Conservation (phyloP, 2,113 vertebrate genomes). For the Eurypyga helias region DNA sequence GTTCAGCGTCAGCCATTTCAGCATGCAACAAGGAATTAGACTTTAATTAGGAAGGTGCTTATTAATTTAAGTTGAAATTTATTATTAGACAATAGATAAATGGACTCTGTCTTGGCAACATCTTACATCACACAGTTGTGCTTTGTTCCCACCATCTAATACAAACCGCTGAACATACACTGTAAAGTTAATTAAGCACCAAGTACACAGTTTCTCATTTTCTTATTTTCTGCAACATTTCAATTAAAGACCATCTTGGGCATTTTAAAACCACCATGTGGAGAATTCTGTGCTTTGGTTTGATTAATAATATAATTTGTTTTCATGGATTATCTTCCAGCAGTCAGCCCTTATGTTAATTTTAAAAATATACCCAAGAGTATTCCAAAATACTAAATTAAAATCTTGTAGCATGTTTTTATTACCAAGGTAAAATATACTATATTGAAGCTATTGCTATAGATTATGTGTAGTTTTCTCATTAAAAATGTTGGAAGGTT, state of each 20-base stretch:
- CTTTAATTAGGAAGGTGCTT: background rate
- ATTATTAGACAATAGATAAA: background rate
- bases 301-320: constrained; percentile 47
- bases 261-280: constrained; percentile 5
- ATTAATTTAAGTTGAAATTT: constrained; percentile 9
- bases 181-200: constrained; percentile 39
- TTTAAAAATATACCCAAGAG: background rate
- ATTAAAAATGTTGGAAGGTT: background rate
- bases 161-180: background rate
- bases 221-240: constrained; percentile 38
- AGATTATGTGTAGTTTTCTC: background rate
- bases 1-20: background rate
- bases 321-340: constrained; percentile 11
- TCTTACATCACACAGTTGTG: background rate
- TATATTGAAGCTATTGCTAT: background rate
- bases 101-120: background rate
- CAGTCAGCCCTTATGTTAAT: background rate
- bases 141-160: background rate
- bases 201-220: background rate
- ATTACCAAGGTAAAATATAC: background rate
- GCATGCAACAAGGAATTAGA: background rate
- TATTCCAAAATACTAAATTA: background rate
- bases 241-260: constrained; percentile 30
- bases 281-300: background rate
- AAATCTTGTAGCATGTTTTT: constrained; percentile 12